Base-by-base conservation (phyloP, 2,113 vertebrate genomes). In the Columba livia region DNA sequence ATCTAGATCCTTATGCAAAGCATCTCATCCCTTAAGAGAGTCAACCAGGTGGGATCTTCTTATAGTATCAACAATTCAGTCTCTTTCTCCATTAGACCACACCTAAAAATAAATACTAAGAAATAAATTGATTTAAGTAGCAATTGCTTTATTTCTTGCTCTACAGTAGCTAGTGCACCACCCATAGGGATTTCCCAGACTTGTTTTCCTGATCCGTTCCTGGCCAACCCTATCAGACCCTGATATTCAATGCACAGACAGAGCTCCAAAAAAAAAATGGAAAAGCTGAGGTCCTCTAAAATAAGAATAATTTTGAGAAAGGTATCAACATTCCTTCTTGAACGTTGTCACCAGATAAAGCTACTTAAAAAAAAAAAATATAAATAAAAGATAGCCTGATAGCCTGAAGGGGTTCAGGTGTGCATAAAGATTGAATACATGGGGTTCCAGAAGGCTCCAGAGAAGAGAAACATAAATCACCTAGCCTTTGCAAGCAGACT, bases 161-260 rank as follows among this genome's bases (percentile, higher is more conserved):
- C 5, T 50, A 2, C 9, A 40, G 13, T 9, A 53, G 7, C 11
- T 61, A 5, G 23, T 40, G n/a, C 7, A 32, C 20, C 15, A 53
- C 10, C 4, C 16, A 14, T 6, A 50, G 11, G 10, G 13, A 47
- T 73, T 89, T 72, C 1, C 10, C 3, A n/a, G 12, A 10, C 4
- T 34, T 65, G 6, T 40, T 78, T 85, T 34, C 18, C 14, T 62
- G 0, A 18, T 72, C 4, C 77, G 0, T 44, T 48, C 13, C 16
- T 72, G 29, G 2, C 10, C 13, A n/a, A 2, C 3, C 1, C 0
- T 44, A 17, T 36, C 40, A 85, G 23, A 71, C 5, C 8, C 3
- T 38, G 36, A 26, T 9, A 48, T 57, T 61, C 18, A 38, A 5
- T 20, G 6, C 11, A 31, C 4, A 71, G 3, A 3, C 21, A 83